Evolutionary conservation across 92 coral and sea anemone species (phyloP), one percentile per base, ranked within the genome.

Genomic region (Phenganax marumi): DNA sequence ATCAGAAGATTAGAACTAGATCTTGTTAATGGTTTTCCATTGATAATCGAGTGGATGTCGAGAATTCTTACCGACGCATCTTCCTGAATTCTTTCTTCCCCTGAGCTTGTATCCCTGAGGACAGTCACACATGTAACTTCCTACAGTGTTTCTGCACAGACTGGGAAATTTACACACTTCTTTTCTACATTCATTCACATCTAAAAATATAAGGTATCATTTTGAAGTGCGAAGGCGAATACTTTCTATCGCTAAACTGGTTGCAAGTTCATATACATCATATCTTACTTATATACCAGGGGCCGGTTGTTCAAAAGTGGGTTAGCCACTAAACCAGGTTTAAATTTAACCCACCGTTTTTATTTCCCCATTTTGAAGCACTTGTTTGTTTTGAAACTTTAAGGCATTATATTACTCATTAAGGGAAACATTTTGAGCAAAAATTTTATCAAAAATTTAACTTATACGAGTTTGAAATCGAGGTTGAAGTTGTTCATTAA

Each of bases 51-150:
- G 43, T 33, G 43, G 43, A 33, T 33, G 43, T 5, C 2, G 43
- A 19, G 14, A 8, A 50, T 17, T 52, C 88, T 73, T 76, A 95
- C 98, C 98, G 54, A 89, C 89, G 49, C 98, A 95, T 17, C 77
- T 88, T 10, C 92, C 92, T 0, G 97, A 84, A 12, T 74, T 88
- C 72, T 90, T 84, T 77, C 92, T 66, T 39, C 98, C 97, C 43
- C 85, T 82, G 87, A 87, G 87, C 12, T 85, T 91, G 65, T 92
- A 95, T 16, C 98, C 98, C 9, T 89, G 91, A 24, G 95, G 96
- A 83, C 98, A 95, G 75, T 92, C 98, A 66, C 98, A 95, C 58
- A 91, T 97, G 74, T 92, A 95, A 33, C 98, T 88, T 5, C 98
- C 98, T 16, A 90, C 91, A 7, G 97, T 95, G 76, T 95, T 95